Conservation (phyloP, 2,888 invertebrate genomes). For the Drosophila nr. medialis region DNA sequence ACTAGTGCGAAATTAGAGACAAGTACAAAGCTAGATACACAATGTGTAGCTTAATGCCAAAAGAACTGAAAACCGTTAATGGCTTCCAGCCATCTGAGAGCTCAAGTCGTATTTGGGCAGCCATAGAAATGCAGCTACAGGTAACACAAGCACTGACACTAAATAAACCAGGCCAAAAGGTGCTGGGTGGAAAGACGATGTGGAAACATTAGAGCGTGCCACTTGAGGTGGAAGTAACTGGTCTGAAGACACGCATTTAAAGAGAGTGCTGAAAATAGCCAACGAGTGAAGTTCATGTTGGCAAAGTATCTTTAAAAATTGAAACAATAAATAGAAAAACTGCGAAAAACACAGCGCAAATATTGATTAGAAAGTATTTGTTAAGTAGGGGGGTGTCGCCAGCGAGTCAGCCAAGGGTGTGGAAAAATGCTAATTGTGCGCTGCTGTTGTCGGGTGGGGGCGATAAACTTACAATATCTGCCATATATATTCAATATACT, state of each 20-base stretch:
- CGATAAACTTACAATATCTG: conserved; percentile 13
- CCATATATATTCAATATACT: conserved; percentile 54
- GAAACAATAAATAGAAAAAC: neutral
- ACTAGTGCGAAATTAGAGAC: neutral
- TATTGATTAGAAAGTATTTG: conserved; percentile 43
- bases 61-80: conserved; percentile 7
- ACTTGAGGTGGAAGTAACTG: conserved; percentile 34
- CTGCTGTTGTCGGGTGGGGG: neutral
- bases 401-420: conserved; percentile 1
- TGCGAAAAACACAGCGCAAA: conserved; percentile 16
- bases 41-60: neutral
- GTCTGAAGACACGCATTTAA: conserved; percentile 22
- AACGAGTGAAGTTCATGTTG: conserved; percentile 24
- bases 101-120: conserved; percentile 25
- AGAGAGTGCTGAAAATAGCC: conserved; percentile 5
- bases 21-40: neutral
- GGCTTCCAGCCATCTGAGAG: conserved; percentile 6
- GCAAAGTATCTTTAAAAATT: conserved; percentile 1
- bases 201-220: conserved; percentile 10
- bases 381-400: neutral
- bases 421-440: conserved; percentile 47
- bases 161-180: conserved; percentile 66
- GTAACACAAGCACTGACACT: conserved; percentile 58
- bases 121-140: conserved; percentile 52
- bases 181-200: conserved; percentile 13